Evolutionary conservation across 1,140 invertebrate genomes (phyloP), one percentile per base, ranked within the genome.

Genomic region (Lucilia sericata): DNA sequence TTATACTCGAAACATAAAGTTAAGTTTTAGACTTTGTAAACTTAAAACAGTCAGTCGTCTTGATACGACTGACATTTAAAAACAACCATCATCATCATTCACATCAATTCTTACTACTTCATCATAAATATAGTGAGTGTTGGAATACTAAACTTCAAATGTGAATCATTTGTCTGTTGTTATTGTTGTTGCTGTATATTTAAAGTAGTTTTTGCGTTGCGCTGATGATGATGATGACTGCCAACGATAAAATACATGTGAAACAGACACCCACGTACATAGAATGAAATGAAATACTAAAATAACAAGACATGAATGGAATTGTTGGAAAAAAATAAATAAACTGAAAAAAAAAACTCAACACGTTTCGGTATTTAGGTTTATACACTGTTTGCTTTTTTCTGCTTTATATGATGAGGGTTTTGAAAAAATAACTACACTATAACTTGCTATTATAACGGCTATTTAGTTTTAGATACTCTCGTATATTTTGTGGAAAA

Each of bases 61-160:
- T 21, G n/a, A 70, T 21, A 70, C 25, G 65, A 70, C 19, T 70
- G 65, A 70, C 65, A 70, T 70, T 70, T 70, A 21, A 70, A n/a
- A 70, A 1, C 65, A 70, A n/a, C 65, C n/a, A 70, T 70, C 65
- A 70, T 60, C 55, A 60, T 17, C 55, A n/a, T 60, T 60, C 55
- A 60, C 55, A n/a, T 60, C 55, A 60, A 60, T 70, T 70, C 19
- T 30, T 30, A 30, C 25, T 30, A 70, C 60, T 70, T 70, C 19
- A 21, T 70, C 60, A 70, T 70, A 21, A 70, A 70, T 70, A 70
- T 30, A 30, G 25, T 55, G 17, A 17, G 51, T 55, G 51, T 55
- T 55, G 42, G 5, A 55, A 14, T 12, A 55, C 7, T 5, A 55
- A 55, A 55, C 51, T 55, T 55, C 51, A 55, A 55, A 55, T 14